A percentile compares a stretch with the other conserved stretches of the same genome.
phyloP scores from a whole-genome alignment of 2,888 invertebrate species.

The Epiblema foenella region DNA sequence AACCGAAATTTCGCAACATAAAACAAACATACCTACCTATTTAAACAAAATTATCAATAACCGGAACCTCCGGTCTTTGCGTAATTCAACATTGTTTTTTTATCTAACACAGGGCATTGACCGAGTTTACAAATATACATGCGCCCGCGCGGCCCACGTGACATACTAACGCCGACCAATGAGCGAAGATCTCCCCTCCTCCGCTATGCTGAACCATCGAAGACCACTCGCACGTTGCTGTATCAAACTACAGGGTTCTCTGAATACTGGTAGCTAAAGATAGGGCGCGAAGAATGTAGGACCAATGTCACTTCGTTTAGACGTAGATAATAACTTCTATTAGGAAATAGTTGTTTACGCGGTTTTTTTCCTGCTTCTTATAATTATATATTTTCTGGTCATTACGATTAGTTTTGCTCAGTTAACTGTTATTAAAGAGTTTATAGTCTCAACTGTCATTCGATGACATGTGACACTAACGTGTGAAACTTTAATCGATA shows the following conservation, averaged over 20 bases:
- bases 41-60: conserved; percentile 38
- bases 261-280: conserved; percentile 58
- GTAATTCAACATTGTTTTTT: conserved; percentile 82
- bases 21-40: conserved; percentile 23
- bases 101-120: conserved; percentile 84
- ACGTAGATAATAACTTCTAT: conserved; percentile 64
- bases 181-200: conserved; percentile 51
- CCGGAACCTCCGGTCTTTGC: conserved; percentile 64
- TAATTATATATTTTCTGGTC: background rate
- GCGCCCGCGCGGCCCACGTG: conserved; percentile 82
- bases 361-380: conserved; percentile 35
- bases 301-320: conserved; percentile 77
- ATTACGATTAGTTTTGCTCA: background rate
- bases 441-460: background rate
- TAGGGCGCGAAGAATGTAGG: conserved; percentile 70
- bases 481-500: too few relatives aligned
- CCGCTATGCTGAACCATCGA: conserved; percentile 16
- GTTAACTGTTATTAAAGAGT: background rate
- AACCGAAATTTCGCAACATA: conserved; percentile 20
- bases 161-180: conserved; percentile 70
- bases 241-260: conserved; percentile 46
- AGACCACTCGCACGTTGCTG: conserved; percentile 38
- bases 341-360: conserved; percentile 52
- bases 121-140: conserved; percentile 81
- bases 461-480: background rate